These are phyloP conservation scores for Mormyrus proboscirostris DNA, from an alignment of 2,797 vertebrate species.

Conservation along the genomic window DNA sequence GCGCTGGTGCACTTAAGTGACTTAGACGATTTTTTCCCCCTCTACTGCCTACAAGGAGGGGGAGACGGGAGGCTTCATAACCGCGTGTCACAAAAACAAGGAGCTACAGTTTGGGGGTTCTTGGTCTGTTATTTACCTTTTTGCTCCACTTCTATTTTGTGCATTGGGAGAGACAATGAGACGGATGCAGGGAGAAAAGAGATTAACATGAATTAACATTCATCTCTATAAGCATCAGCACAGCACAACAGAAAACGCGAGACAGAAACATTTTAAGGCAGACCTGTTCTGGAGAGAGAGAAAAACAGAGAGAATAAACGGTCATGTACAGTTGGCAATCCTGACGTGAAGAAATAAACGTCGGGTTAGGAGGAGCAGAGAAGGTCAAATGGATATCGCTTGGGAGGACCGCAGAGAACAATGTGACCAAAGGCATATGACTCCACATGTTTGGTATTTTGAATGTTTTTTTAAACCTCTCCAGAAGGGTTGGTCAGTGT, in stretches of 20 bases:
- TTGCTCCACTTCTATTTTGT: constrained; percentile 99
- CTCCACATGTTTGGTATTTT: not conserved
- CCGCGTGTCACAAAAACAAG: constrained; percentile 93
- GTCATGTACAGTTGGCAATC: constrained; percentile 37
- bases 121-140: constrained; percentile 97
- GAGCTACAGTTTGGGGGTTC: constrained; percentile 79
- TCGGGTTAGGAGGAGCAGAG: constrained; percentile 49
- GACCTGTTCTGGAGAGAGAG: constrained; percentile 58
- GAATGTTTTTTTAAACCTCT: not conserved
- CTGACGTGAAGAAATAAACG: constrained; percentile 47
- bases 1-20: constrained; percentile 51
- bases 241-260: constrained; percentile 67
- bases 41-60: constrained; percentile 50
- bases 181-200: constrained; percentile 94
- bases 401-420: not conserved
- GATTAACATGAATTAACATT: constrained; percentile 94
- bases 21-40: constrained; percentile 57
- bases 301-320: constrained; percentile 49
- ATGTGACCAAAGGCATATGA: not conserved
- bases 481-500: not conserved
- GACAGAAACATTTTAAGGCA: constrained; percentile 54
- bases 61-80: constrained; percentile 73
- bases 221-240: constrained; percentile 60
- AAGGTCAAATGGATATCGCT: constrained; percentile 24
- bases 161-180: constrained; percentile 89